These are phyloP conservation scores for Sicus ferrugineus DNA, from an alignment of 2,888 invertebrate species.

Conservation along the genomic window DNA sequence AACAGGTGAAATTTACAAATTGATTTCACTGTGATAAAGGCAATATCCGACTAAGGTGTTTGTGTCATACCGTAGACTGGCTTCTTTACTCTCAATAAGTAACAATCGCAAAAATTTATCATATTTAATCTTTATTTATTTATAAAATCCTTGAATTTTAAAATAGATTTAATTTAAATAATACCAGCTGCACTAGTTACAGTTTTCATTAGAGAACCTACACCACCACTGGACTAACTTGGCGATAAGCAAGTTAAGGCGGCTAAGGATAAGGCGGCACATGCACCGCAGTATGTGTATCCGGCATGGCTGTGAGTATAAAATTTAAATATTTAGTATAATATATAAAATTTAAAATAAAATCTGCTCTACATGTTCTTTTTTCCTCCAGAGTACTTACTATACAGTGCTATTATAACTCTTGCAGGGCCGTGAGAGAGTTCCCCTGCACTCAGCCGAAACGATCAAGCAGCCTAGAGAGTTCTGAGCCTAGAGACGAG, in stretches of 20 bases:
- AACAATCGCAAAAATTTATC: no score
- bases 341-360: background rate
- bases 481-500: conserved; percentile 80
- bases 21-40: no score
- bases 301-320: conserved; percentile 85
- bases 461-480: conserved; percentile 84
- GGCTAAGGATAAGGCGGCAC: no score
- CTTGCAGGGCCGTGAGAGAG: conserved; percentile 87
- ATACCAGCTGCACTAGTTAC: background rate
- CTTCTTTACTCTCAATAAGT: no score
- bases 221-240: conserved; percentile 91
- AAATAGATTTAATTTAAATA: background rate
- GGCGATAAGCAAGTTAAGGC: conserved; percentile 96
- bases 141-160: background rate
- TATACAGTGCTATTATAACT: conserved; percentile 93
- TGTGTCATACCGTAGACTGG: no score
- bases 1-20: no score
- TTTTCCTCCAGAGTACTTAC: conserved; percentile 64
- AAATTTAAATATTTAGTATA: no score
- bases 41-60: no score
- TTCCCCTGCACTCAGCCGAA: conserved; percentile 90
- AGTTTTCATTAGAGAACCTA: conserved; percentile 66
- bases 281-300: conserved; percentile 96
- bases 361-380: conserved; percentile 1
- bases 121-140: no score